Conservation (phyloP, 2,113 vertebrate genomes). For the Pseudolaguvia tuberculata region DNA sequence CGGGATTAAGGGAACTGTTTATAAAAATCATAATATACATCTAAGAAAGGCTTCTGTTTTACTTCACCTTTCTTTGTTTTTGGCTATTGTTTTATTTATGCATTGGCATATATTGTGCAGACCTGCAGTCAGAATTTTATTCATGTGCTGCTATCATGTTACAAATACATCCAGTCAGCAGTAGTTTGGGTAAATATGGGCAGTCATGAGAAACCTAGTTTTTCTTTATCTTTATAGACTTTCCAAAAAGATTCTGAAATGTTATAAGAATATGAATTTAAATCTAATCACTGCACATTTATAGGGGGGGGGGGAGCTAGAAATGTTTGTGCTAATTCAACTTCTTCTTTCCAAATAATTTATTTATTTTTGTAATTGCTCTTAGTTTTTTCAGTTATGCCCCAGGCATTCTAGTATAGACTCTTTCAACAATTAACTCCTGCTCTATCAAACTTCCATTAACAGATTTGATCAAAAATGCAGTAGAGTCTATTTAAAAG, state of each 20-base stretch:
- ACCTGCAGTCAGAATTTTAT: conserved; percentile 8
- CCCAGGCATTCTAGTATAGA: not conserved
- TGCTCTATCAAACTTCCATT: not conserved
- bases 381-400: not conserved
- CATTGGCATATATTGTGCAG: not conserved
- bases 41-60: not conserved
- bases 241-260: not conserved
- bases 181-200: conserved; percentile 20
- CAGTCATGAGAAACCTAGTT: not conserved
- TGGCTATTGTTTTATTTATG: not conserved
- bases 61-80: not conserved
- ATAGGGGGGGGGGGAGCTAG: too few relatives aligned
- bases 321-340: too few relatives aligned
- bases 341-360: too few relatives aligned
- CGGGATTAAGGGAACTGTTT: not conserved
- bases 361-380: too few relatives aligned
- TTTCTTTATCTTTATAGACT: conserved; percentile 10
- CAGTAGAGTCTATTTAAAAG: conserved; percentile 1
- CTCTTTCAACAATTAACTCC: not conserved
- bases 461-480: not conserved
- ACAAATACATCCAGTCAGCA: conserved; percentile 12
- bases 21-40: not conserved
- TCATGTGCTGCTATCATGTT: conserved; percentile 11
- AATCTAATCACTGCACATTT: too few relatives aligned
- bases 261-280: too few relatives aligned